Evolutionary conservation across 2,797 vertebrate genomes (phyloP), one percentile per base, ranked within the genome.

Genomic region (Discoglossus pictus): DNA sequence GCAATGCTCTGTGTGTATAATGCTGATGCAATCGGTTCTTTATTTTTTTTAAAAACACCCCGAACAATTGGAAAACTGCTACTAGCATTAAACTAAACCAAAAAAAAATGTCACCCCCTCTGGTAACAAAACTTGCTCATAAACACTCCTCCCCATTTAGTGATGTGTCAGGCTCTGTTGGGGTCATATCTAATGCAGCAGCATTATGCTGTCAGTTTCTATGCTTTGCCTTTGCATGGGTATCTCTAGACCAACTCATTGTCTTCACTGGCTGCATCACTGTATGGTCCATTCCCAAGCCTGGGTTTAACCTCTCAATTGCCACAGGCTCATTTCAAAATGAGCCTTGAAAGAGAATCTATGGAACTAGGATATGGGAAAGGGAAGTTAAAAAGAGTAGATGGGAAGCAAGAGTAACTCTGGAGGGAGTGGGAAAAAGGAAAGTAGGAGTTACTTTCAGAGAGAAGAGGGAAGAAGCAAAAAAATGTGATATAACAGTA

Each of bases 21-120:
- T 71, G 68, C 68, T 71, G 68, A 71, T 71, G 61, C 61, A 59
- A 43, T 53, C 24, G 38, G 44, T 65, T 71, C 53, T 71, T 44
- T 53, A 64, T 59, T 56, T 44, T 53, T 58, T 59, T 56, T 58
- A 53, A 51, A 59, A 64, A 65, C 61, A 56, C 25, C 46, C 53
- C 58, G 44, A 71, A 71, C 68, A 71, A 71, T 59, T 43, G 63
- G 51, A 55, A 55, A 63, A 63, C 55, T 48, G 18, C 39, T 46
- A 68, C 43, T 61, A 61, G 65, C 65, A 61, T 68, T 68, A 68
- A 60, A 52, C 39, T 39, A 31, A 68, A 16, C 54, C 44, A 61
- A 60, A 62, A 55, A 66, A 47, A 21, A 46, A 31, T 15, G 21
- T n/a, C 13, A 12, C 65, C 24, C 34, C 36, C 40, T 23, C 47